Evolutionary conservation across 2,888 invertebrate genomes (phyloP).

Genomic region (Lasius platythorax): DNA sequence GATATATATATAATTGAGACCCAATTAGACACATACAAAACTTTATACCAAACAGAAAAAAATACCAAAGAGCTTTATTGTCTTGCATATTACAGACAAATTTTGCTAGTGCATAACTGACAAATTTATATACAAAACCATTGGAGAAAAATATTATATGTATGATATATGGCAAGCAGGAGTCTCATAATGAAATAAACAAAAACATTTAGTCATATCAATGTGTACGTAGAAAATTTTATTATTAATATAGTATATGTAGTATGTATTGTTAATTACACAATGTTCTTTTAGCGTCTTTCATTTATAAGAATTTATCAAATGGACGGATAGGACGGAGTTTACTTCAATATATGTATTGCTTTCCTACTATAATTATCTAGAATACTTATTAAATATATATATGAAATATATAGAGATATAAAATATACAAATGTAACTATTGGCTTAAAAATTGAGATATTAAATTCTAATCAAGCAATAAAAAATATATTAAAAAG

Average conservation of each 20-base stretch:
- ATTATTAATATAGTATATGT: slow-evolving; percentile 4
- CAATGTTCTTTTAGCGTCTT: slow-evolving; percentile 13
- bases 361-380: neutral
- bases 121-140: slow-evolving; percentile 64
- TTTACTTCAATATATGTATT: slow-evolving; percentile 18
- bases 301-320: neutral
- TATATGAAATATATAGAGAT: slow-evolving; percentile 18
- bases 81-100: slow-evolving; percentile 55
- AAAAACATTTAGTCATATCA: neutral
- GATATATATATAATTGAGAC: neutral
- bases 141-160: neutral
- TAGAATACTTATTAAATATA: slow-evolving; percentile 8
- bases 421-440: slow-evolving; percentile 20
- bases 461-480: neutral
- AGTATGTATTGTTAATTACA: slow-evolving; percentile 12
- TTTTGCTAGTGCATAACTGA: slow-evolving; percentile 56
- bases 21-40: neutral
- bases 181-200: slow-evolving; percentile 20
- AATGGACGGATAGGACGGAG: slow-evolving; percentile 24
- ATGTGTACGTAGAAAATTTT: neutral
- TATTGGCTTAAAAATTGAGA: slow-evolving; percentile 12
- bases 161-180: slow-evolving; percentile 5
- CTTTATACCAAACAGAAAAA: neutral
- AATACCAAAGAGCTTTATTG: slow-evolving; percentile 67
- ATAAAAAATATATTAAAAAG: slow-evolving; percentile 11